Percentiles rank a stretch among this genome's conserved stretches.
Evolutionary conservation across 2,888 invertebrate genomes (phyloP).

Genomic region (Sinhomidia bicolor): DNA sequence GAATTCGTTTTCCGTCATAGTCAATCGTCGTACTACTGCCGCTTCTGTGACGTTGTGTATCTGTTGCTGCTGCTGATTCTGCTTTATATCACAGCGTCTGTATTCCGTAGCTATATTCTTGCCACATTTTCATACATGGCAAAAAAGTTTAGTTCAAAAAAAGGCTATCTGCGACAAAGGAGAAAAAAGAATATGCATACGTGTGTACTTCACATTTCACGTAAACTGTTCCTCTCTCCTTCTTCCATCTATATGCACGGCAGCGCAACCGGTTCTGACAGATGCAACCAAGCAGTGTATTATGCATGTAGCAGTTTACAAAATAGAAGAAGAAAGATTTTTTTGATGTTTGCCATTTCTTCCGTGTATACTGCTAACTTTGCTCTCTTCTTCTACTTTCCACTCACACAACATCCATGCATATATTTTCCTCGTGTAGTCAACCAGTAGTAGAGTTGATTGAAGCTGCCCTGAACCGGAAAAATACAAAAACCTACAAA

Average conservation of each 20-base stretch:
- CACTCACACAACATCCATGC: too few species aligned
- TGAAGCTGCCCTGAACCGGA: constrained; percentile 56
- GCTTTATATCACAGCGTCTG: not conserved
- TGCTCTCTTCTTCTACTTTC: too few species aligned
- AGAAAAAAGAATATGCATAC: not conserved
- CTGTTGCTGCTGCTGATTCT: constrained; percentile 12
- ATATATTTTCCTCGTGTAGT: constrained; percentile 7
- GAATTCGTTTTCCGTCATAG: not conserved
- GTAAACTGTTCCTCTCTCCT: too few species aligned
- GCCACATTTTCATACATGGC: not conserved
- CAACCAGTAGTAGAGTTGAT: not conserved
- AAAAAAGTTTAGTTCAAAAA: too few species aligned
- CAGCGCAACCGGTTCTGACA: constrained; percentile 51
- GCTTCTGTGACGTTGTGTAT: not conserved
- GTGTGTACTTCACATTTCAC: not conserved
- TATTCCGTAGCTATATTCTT: not conserved
- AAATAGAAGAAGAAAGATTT: not conserved
- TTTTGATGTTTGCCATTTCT: constrained; percentile 16
- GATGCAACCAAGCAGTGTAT: constrained; percentile 60
- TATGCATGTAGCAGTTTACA: not conserved
- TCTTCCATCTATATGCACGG: constrained; percentile 49
- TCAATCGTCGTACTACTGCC: not conserved
- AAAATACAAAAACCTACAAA: constrained; percentile 39
- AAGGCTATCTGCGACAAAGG: too few species aligned
- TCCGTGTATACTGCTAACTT: too few species aligned